phyloP scores from a whole-genome alignment of 2,113 vertebrate genomes.

The Dendrocopos noguchii region DNA sequence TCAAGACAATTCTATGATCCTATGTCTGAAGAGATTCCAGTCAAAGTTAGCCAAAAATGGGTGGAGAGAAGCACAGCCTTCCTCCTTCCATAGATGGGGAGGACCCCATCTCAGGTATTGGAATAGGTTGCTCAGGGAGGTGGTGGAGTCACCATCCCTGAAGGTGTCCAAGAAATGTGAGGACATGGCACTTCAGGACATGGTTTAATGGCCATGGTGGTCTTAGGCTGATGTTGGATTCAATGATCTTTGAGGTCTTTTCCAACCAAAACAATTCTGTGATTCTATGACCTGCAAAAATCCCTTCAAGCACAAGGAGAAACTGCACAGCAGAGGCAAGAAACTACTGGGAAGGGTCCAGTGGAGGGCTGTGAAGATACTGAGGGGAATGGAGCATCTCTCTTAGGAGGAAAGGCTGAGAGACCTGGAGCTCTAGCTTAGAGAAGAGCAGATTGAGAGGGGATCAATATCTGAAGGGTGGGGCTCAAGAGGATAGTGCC shows the following conservation, averaged over 20 bases:
- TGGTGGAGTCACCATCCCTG: too few relatives aligned
- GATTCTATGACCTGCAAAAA: not conserved
- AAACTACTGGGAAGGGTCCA: not conserved
- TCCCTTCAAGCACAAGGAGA: not conserved
- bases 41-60: not conserved
- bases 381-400: not conserved
- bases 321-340: not conserved
- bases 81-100: not conserved
- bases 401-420: not conserved
- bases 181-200: too few relatives aligned
- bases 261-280: too few relatives aligned
- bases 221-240: too few relatives aligned
- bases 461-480: not conserved
- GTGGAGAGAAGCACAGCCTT: not conserved
- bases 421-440: too few relatives aligned
- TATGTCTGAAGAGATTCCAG: not conserved
- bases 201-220: too few relatives aligned
- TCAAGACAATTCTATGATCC: too few relatives aligned
- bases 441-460: not conserved
- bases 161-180: too few relatives aligned
- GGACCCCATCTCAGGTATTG: too few relatives aligned
- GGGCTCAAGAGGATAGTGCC: not conserved
- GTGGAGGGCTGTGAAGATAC: not conserved
- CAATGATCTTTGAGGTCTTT: too few relatives aligned
- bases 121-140: too few relatives aligned